Evolutionary conservation across 1,140 invertebrate species (phyloP), one percentile per base, ranked within the genome.

Genomic region (Cydia amplana): DNA sequence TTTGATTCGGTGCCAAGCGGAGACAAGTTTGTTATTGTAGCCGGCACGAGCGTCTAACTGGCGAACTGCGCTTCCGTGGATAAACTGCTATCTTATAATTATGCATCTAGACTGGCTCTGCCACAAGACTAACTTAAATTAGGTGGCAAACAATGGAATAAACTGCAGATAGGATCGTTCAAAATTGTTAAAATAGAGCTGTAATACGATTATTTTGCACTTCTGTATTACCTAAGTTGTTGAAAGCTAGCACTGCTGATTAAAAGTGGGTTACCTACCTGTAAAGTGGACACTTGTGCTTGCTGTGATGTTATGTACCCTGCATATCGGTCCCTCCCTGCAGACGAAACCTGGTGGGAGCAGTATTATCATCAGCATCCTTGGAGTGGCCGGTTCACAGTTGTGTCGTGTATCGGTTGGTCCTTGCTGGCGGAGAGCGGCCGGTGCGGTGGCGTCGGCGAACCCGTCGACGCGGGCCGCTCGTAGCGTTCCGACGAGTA

Each of bases 401-500:
- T 90, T 81, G 94, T 94, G 90, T 94, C 94, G 81, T 94, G 83
- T 55, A 55, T 55, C n/a, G 14, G 18, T 16, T 0, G 16, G 4
- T n/a, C 49, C 82, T 94, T 95, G 83, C 94, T 94, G 49, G 16
- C 12, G 12, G 46, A 51, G 46, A 14, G 5, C 46, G 46, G 1
- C 16, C n/a, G n/a, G n/a, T n/a, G n/a, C n/a, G n/a, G n/a, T n/a
- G n/a, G n/a, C n/a, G n/a, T n/a, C n/a, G n/a, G n/a, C n/a, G n/a
- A n/a, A n/a, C n/a, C n/a, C n/a, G n/a, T n/a, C n/a, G n/a, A n/a
- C 4, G 97, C 97, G 49, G 14, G 14, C 1, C 49, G 49, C 16
- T 9, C 16, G 49, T 51, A 51, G 14, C 49, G 94, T 89, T 98
- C 97, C 94, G 98, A 98, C 23, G 96, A 97, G 93, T 97, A 98